Base-by-base conservation (phyloP, 1,140 invertebrate species). In the Nebria ingens region DNA sequence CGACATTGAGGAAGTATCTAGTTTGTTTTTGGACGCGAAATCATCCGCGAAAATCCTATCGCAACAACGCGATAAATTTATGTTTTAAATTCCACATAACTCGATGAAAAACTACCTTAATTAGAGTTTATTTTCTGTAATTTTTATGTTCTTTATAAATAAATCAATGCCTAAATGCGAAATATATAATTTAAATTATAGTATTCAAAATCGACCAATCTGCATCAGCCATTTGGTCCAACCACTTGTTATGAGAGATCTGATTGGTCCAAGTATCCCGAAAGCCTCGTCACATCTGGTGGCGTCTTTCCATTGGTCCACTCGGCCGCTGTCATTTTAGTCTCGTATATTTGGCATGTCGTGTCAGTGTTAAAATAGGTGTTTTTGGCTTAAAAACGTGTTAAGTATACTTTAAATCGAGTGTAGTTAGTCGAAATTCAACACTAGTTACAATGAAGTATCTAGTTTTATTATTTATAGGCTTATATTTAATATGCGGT, bases 11-110 rank as follows among this genome's bases (percentile, higher is more conserved):
- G 91, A 97, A 73, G 86, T 92, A 4, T 79, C 82, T 58, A 74
- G 81, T 29, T 74, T 98, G 0, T 98, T 99, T 73, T 79, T 94
- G 40, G 96, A 99, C 77, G 93, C 93, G 15, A 98, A 98, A 75
- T 86, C 91, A 19, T 98, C 95, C 0, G 93, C 93, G 0, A 89
- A 91, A 71, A 89, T 97, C 64, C 75, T 98, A 21, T 82, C 86
- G 0, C 85, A 93, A 68, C 81, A 96, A 64, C 84, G 86, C 64
- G 90, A 93, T 62, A 95, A 96, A 75, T 98, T 84, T 75, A 95
- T 98, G 90, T 85, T 84, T 70, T 89, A 81, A n/a, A n/a, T n/a
- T n/a, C n/a, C n/a, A n/a, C n/a, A n/a, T n/a, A n/a, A n/a, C n/a
- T n/a, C n/a, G n/a, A n/a, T n/a, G n/a, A n/a, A n/a, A n/a, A n/a